A percentile compares a stretch with the other conserved stretches of the same genome.
Evolutionary conservation across 2,888 invertebrate species (phyloP).

Genomic region (Trachelus tabidus): DNA sequence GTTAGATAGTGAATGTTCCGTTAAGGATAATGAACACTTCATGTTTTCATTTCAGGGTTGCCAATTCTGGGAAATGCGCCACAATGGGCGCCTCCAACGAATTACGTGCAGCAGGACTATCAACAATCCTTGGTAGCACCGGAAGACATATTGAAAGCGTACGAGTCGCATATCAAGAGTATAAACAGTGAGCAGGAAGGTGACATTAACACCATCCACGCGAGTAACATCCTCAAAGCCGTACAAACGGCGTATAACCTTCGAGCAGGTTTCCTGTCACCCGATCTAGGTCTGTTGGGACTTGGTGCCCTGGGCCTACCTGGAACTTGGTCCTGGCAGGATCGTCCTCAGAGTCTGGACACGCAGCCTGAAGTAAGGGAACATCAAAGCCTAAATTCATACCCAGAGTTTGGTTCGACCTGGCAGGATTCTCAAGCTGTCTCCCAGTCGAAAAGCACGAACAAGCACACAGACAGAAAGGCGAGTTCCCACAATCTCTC

Average conservation of each 20-base stretch:
- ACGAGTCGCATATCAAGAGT: conserved; percentile 24
- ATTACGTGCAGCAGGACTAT: conserved; percentile 49
- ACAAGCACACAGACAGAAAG: not conserved
- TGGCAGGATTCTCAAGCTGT: not conserved
- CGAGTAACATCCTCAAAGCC: conserved; percentile 28
- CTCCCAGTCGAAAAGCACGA: not conserved
- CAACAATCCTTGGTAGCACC: conserved; percentile 52
- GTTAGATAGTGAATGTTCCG: not conserved
- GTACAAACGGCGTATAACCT: conserved; percentile 20
- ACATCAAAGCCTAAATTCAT: not conserved
- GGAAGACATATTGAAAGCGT: conserved; percentile 32
- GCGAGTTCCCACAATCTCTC: not conserved
- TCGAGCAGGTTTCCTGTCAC: not conserved
- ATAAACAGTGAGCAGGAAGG: conserved; percentile 22
- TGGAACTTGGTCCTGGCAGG: conserved; percentile 4
- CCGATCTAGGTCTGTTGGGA: not conserved
- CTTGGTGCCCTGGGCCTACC: not conserved
- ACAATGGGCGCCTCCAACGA: conserved; percentile 56
- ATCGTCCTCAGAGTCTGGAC: not conserved
- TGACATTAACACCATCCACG: conserved; percentile 21
- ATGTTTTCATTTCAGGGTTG: conserved; percentile 44
- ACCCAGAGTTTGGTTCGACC: not conserved
- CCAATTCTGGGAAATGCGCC: conserved; percentile 53
- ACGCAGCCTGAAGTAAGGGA: not conserved
- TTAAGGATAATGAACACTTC: not conserved